These are phyloP conservation scores for Vultur gryphus DNA, from an alignment of 2,797 vertebrate species.

Conservation along the genomic window DNA sequence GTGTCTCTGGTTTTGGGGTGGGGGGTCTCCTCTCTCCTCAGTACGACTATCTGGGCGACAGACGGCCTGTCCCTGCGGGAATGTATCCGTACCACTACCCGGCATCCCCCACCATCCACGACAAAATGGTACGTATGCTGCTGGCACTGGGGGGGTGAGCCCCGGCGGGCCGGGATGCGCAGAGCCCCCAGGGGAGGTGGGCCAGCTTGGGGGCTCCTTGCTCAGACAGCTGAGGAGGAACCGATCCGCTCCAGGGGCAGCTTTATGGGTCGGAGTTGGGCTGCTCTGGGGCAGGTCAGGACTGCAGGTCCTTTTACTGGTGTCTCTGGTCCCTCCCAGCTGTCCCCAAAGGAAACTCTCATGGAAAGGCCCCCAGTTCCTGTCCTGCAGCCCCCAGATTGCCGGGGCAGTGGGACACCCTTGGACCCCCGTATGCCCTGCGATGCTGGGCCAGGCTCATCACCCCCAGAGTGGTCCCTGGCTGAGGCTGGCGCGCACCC, in stretches of 20 bases:
- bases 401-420: background rate
- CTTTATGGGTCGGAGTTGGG: background rate
- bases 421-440: accelerated
- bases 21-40: slow-evolving; percentile 70
- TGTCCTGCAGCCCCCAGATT: background rate
- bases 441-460: background rate
- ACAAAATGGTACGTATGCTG: slow-evolving; percentile 87
- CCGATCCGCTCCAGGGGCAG: background rate
- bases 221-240: background rate
- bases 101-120: slow-evolving; percentile 87
- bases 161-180: accelerated
- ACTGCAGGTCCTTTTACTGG: background rate
- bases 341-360: background rate
- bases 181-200: background rate
- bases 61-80: slow-evolving; percentile 85
- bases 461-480: background rate
- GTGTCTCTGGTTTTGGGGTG: background rate
- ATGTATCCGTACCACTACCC: slow-evolving; percentile 90
- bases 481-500: background rate
- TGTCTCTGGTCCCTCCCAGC: background rate
- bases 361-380: background rate
- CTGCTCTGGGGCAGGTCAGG: background rate
- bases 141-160: background rate
- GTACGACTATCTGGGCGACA: slow-evolving; percentile 92
- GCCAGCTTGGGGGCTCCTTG: background rate